Percentiles rank a stretch among this genome's conserved stretches.
phyloP scores from a whole-genome alignment of 1,140 invertebrate genomes.

The Portunus trituberculatus region DNA sequence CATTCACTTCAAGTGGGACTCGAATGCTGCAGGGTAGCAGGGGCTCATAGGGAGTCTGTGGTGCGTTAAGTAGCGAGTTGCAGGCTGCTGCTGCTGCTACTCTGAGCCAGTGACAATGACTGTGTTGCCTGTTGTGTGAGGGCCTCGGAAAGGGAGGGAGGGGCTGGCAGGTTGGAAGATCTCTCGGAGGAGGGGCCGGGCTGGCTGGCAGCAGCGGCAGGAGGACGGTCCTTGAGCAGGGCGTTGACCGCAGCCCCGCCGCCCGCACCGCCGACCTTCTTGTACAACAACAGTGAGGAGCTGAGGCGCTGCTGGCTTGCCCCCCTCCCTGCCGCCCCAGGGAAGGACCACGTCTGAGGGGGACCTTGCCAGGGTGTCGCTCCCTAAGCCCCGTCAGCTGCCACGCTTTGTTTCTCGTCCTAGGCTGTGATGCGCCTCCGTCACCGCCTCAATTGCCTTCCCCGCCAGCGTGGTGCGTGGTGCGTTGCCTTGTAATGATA shows the following conservation, averaged over 20 bases:
- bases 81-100: not conserved
- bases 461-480: too few relatives aligned
- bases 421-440: not conserved
- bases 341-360: not conserved
- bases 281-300: conserved; percentile 44
- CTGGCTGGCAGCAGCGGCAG: conserved; percentile 54
- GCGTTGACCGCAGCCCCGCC: conserved; percentile 58
- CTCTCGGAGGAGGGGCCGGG: conserved; percentile 12
- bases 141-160: conserved; percentile 28
- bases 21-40: not conserved
- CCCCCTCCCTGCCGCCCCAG: not conserved
- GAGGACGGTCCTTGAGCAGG: conserved; percentile 63
- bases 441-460: not conserved
- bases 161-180: not conserved
- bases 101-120: not conserved
- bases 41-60: not conserved
- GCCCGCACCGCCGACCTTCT: conserved; percentile 57
- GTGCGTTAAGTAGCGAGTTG: not conserved
- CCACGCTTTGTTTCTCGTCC: not conserved
- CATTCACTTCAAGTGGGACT: conserved; percentile 36
- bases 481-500: too few relatives aligned
- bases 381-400: not conserved
- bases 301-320: not conserved
- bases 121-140: not conserved
- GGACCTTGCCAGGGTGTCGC: not conserved